A percentile compares a stretch with the other conserved stretches of the same genome.
phyloP scores from a whole-genome alignment of 2,888 invertebrate species.

The Eupithecia subumbrata region DNA sequence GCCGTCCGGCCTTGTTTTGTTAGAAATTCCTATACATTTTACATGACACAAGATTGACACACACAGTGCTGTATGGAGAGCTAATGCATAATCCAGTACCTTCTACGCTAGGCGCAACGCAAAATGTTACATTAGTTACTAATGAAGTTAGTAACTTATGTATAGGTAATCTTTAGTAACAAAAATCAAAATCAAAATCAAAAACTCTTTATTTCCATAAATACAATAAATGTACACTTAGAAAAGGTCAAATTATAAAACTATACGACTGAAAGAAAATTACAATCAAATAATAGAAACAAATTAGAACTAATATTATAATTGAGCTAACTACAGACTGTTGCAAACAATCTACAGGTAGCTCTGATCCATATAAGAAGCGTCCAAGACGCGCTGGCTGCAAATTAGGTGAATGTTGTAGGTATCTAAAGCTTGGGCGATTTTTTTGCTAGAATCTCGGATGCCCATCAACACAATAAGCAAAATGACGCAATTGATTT shows the following conservation, averaged over 20 bases:
- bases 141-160: neutral
- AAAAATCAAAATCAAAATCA: too few species aligned
- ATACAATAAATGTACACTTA: too few species aligned
- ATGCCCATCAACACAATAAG: neutral
- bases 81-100: conserved; percentile 21
- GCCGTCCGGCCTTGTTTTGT: neutral
- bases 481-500: neutral
- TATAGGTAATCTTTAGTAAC: too few species aligned
- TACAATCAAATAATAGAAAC: too few species aligned
- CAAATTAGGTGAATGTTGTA: neutral
- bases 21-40: neutral
- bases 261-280: too few species aligned
- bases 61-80: neutral
- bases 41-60: conserved; percentile 11
- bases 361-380: too few species aligned
- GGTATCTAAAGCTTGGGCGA: neutral
- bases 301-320: too few species aligned
- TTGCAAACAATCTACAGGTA: too few species aligned
- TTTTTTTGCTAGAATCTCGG: neutral
- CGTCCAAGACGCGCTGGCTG: too few species aligned
- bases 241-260: too few species aligned
- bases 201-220: too few species aligned
- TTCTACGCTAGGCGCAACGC: neutral
- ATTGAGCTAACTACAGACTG: too few species aligned
- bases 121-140: conserved; percentile 6